Evolutionary conservation across 2,797 vertebrate genomes (phyloP), one percentile per base, ranked within the genome.

Genomic region (Cynodonichthys magdalenae): DNA sequence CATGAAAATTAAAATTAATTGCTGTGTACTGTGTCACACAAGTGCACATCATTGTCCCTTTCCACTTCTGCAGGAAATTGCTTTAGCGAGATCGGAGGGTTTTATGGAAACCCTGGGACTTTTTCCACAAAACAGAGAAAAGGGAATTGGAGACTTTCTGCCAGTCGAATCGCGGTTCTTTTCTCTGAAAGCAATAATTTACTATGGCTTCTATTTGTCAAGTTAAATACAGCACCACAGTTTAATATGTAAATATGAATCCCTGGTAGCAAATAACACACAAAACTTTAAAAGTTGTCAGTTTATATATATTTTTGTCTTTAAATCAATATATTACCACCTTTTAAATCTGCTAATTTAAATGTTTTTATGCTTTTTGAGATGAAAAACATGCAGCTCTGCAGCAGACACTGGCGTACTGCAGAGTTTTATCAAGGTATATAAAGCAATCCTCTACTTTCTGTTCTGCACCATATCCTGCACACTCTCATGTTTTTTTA

Each of bases 1-100:
- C 92, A 90, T 74, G 85, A 81, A 92, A 94, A 95, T 94, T 92
- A 83, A 85, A 93, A 94, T 95, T 89, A 95, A 94, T 93, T 92
- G 90, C 84, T 75, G 88, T 86, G 90, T 87, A 90, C 62, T 51
- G 48, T 70, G 79, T 86, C 69, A 81, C 68, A 19, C 28, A 55
- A 60, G 80, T 80, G 54, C 60, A 12, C 55, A 47, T 69, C 64
- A 59, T 59, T 71, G 51, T 67, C 41, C 76, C 80, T 64, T 52
- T 76, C 48, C 36, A 18, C 58, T 57, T 74, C 46, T 69, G 69
- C 24, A 47, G 53, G 15, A 27, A 65, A 78, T 71, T 65, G 53
- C 34, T 54, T n/a, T 59, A 10, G 28, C 70, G 67, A 63, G 63
- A 29, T 50, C 10, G 0, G 18, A 59, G 65, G 18, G 45, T 44